A percentile compares a stretch with the other conserved stretches of the same genome.
These are phyloP conservation scores for Lasioglossum baleicum DNA, from an alignment of 1,140 invertebrate species.

Conservation along the genomic window DNA sequence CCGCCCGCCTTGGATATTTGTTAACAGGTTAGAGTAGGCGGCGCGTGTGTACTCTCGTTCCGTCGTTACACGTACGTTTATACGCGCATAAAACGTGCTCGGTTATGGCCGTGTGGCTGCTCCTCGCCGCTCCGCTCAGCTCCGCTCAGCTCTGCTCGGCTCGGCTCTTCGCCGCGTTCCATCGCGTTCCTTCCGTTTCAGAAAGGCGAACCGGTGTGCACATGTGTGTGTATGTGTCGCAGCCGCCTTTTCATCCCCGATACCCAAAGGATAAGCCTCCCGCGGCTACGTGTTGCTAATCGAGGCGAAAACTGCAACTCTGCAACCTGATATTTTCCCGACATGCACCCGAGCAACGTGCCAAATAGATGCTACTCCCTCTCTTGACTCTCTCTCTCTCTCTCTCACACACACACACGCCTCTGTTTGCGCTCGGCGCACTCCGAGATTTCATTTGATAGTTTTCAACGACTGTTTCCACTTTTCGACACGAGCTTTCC, in stretches of 20 bases:
- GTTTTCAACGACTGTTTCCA: constrained; percentile 2
- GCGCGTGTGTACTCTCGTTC: constrained; percentile 50
- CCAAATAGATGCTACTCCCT: constrained; percentile 3
- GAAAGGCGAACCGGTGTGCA: background rate
- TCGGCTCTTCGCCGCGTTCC: background rate
- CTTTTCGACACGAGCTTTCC: constrained; percentile 10
- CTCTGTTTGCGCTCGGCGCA: background rate
- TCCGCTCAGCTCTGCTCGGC: too few species aligned
- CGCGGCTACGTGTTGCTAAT: background rate
- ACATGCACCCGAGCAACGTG: background rate
- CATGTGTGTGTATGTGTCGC: background rate
- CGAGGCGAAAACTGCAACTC: background rate
- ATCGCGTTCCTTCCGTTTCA: background rate
- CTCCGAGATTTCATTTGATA: constrained; percentile 30
- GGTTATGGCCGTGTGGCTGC: constrained; percentile 16
- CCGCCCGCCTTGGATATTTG: constrained; percentile 67
- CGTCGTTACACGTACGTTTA: constrained; percentile 57
- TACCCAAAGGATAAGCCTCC: background rate
- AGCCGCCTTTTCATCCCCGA: background rate
- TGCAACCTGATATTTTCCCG: background rate
- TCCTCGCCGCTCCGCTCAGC: background rate
- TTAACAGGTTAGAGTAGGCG: constrained; percentile 70
- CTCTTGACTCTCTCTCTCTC: too few species aligned
- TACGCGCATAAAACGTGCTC: constrained; percentile 44
- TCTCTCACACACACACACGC: too few species aligned